Percentiles rank a stretch among this genome's conserved stretches.
These are phyloP conservation scores for Rhynchophorus ferrugineus DNA, from an alignment of 1,140 invertebrate genomes.

Conservation along the genomic window DNA sequence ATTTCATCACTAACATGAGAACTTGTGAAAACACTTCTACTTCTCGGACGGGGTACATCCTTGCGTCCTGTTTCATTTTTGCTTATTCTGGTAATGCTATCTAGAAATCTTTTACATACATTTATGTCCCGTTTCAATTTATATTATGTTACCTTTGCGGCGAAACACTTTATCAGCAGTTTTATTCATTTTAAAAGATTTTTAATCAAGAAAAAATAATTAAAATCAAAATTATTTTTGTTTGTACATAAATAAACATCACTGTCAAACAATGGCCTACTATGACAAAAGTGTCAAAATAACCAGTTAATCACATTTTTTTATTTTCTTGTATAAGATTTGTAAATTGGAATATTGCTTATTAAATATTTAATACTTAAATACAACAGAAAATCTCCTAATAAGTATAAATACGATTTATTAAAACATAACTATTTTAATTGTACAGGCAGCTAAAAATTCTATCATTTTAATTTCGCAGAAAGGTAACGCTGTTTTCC, in stretches of 20 bases:
- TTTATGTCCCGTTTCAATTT: not conserved
- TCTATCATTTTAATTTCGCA: constrained; percentile 14
- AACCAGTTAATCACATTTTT: not conserved
- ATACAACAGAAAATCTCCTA: too few species aligned
- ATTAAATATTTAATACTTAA: too few species aligned
- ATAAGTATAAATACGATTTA: too few species aligned
- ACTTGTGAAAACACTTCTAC: constrained; percentile 38
- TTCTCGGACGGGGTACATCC: constrained; percentile 32
- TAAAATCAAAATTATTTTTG: constrained; percentile 18
- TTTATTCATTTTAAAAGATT: constrained; percentile 34
- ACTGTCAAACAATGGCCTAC: constrained; percentile 18
- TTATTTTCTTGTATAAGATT: not conserved
- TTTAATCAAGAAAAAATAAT: constrained; percentile 24
- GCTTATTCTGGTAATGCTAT: constrained; percentile 34
- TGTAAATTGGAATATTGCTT: too few species aligned
- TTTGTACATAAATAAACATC: constrained; percentile 18
- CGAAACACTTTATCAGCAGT: constrained; percentile 33
- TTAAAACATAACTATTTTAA: too few species aligned
- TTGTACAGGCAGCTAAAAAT: constrained; percentile 7
- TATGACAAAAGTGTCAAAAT: not conserved
- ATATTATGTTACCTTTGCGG: constrained; percentile 31
- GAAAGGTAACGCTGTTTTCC: constrained; percentile 10
- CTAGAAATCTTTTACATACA: constrained; percentile 25
- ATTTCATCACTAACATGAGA: constrained; percentile 32
- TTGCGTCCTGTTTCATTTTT: constrained; percentile 30